Conservation (phyloP, 2,113 vertebrate genomes). For the Psittacus erithacus region DNA sequence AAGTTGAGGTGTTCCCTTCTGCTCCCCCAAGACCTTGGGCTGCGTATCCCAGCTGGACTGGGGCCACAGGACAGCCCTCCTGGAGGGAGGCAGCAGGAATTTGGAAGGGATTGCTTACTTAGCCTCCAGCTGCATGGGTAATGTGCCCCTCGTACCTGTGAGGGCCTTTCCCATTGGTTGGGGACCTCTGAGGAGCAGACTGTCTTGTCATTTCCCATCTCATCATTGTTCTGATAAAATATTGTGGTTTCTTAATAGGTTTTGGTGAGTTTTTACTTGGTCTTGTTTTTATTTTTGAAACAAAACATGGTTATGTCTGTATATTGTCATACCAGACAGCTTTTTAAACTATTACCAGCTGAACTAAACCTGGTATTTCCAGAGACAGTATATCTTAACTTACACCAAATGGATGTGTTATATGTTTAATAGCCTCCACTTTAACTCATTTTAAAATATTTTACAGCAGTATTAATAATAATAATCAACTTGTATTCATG, state of each 20-base stretch:
- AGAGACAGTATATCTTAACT: background rate
- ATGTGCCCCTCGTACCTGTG: background rate
- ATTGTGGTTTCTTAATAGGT: background rate
- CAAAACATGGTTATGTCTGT: background rate
- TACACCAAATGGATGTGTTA: accelerated
- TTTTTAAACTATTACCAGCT: background rate
- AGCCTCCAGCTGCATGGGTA: accelerated
- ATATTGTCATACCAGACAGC: background rate
- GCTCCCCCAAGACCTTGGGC: background rate
- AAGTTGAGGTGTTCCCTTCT: background rate
- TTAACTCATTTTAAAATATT: background rate
- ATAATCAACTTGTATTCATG: background rate
- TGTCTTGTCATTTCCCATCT: background rate
- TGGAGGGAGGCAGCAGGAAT: background rate
- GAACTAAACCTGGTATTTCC: background rate
- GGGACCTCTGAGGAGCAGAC: background rate
- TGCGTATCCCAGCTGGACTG: background rate
- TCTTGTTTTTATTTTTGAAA: background rate
- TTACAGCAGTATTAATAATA: background rate
- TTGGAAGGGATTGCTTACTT: background rate
- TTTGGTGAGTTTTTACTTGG: background rate
- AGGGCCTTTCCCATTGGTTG: background rate
- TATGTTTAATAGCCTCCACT: background rate
- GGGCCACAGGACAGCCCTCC: background rate
- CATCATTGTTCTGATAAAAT: background rate